A percentile compares a stretch with the other conserved stretches of the same genome.
These are phyloP conservation scores for Neomorphus geoffroyi DNA, from an alignment of 2,797 vertebrate genomes.

Conservation along the genomic window DNA sequence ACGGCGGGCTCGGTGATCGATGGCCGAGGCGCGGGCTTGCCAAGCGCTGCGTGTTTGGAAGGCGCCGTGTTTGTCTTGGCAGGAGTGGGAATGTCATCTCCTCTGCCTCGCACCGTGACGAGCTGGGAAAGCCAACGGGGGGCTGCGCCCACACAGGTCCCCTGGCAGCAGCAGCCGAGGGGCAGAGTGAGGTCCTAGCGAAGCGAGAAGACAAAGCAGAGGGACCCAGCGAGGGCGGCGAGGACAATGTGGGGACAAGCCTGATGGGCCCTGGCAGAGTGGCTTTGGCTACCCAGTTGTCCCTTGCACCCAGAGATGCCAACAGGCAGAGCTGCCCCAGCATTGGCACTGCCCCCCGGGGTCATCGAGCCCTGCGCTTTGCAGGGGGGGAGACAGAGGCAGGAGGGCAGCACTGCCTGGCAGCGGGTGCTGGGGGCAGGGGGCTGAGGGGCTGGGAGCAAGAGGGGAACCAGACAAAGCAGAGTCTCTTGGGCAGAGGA, in stretches of 20 bases:
- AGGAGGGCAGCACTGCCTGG: neutral
- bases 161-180: neutral
- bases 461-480: accelerated
- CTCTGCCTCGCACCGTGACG: neutral
- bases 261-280: neutral
- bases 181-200: accelerated
- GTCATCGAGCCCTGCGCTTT: accelerated
- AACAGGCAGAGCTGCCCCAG: neutral
- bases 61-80: conserved; percentile 64
- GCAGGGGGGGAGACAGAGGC: neutral
- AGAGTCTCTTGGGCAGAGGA: neutral
- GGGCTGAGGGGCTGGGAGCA: accelerated
- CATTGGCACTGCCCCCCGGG: accelerated
- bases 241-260: accelerated
- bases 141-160: neutral
- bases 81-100: conserved; percentile 55
- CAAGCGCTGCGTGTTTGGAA: conserved; percentile 57
- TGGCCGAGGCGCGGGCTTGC: conserved; percentile 25
- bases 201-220: neutral
- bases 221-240: accelerated
- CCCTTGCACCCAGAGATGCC: neutral
- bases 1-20: neutral
- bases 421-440: accelerated
- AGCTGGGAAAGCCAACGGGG: conserved; percentile 37
- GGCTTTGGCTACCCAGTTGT: neutral